Evolutionary conservation across 2,888 invertebrate species (phyloP), one percentile per base, ranked within the genome.

Genomic region (Bibio marci): DNA sequence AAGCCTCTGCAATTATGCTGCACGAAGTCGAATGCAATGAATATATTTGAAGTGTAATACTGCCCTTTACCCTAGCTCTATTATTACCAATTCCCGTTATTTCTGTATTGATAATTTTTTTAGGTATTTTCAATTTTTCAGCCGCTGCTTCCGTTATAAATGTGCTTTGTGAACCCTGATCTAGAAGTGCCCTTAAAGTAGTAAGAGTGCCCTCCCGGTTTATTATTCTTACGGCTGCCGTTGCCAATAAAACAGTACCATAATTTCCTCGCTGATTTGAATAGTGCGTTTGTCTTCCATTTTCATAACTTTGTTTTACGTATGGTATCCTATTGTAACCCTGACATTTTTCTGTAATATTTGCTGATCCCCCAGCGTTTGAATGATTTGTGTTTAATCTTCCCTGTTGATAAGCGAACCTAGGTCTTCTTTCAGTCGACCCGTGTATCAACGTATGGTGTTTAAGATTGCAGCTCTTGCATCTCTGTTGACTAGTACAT

Each of bases 161-260:
- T 11, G 32, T 25, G 3, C 19, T 25, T 19, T 12, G 19, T 8
- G 35, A 35, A 4, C 35, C 35, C 14, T 35, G 35, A 25, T 35
- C 35, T 4, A 35, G 8, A 5, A 35, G n/a, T 3, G 35, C 35
- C 3, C 35, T 3, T 4, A 35, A 13, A 13, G 18, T 10, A 13
- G 17, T n/a, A 12, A 14, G 22, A 14, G 19, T 19, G 3, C 35
- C 25, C 11, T 11, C 2, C 8, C 3, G 12, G 8, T n/a, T 25
- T 11, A 8, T 22, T 7, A 35, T 5, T 8, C 25, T 5, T 5
- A 35, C 13, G 15, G 10, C 4, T 15, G 35, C 35, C 5, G 35
- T 35, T 26, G 35, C 35, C 15, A 35, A 27, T 15, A 35, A 15
- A 10, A 25, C 25, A n/a, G n/a, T n/a, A n/a, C n/a, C n/a, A n/a